These are phyloP conservation scores for Serripes groenlandicus DNA, from an alignment of 2,888 invertebrate genomes.

Conservation along the genomic window DNA sequence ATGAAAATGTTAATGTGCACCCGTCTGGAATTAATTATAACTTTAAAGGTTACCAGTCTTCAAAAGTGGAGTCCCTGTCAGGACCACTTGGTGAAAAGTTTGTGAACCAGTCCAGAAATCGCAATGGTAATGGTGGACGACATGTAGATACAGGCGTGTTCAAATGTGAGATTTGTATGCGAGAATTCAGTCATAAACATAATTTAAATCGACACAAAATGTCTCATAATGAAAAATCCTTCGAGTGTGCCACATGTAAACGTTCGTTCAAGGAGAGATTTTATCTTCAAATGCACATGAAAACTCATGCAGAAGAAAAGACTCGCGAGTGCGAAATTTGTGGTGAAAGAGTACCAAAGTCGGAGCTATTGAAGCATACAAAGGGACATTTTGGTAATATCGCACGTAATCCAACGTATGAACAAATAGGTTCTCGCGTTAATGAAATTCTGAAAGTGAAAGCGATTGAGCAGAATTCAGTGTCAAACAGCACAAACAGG, in stretches of 20 bases:
- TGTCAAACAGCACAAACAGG: constrained; percentile 4
- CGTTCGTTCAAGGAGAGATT: constrained; percentile 51
- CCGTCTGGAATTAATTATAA: not conserved
- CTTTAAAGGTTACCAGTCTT: too few species aligned
- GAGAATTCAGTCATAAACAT: constrained; percentile 51
- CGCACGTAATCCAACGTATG: constrained; percentile 53
- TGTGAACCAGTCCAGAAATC: not conserved
- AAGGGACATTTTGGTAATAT: constrained; percentile 42
- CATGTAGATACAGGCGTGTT: not conserved
- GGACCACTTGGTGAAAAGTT: not conserved
- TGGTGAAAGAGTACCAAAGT: constrained; percentile 39
- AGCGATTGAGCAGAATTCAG: not conserved
- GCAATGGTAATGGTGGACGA: not conserved
- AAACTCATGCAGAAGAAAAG: constrained; percentile 41
- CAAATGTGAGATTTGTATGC: constrained; percentile 36
- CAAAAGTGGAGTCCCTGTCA: not conserved
- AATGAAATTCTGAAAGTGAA: constrained; percentile 50
- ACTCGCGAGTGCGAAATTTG: constrained; percentile 51
- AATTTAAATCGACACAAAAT: constrained; percentile 58
- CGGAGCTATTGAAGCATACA: constrained; percentile 41
- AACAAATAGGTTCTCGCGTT: constrained; percentile 52
- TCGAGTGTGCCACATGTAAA: constrained; percentile 40
- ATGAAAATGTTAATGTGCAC: not conserved
- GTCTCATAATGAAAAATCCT: constrained; percentile 51
- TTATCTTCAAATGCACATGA: constrained; percentile 64